Percentiles rank a stretch among this genome's conserved stretches.
These are phyloP conservation scores for Anolis apletophallus DNA, from an alignment of 2,797 vertebrate genomes.

Conservation along the genomic window DNA sequence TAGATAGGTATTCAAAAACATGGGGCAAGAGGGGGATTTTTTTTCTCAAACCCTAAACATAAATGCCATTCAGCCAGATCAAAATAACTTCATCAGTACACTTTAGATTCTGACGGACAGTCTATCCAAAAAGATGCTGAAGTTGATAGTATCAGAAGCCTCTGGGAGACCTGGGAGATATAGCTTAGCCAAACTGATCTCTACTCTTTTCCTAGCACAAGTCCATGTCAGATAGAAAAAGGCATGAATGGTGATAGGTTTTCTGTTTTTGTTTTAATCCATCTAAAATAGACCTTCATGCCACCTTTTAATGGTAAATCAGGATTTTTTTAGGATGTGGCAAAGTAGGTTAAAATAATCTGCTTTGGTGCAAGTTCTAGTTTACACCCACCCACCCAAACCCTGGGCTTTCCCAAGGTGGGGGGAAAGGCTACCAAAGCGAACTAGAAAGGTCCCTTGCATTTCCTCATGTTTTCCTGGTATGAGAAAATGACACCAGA, in stretches of 20 bases:
- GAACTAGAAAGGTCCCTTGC: too few relatives aligned
- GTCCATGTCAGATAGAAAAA: not conserved
- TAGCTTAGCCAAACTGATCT: not conserved
- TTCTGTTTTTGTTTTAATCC: too few relatives aligned
- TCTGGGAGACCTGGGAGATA: not conserved
- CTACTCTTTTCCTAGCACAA: not conserved
- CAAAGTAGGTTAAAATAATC: too few relatives aligned
- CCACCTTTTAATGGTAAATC: not conserved
- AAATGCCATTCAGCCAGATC: not conserved
- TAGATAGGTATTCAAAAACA: not conserved
- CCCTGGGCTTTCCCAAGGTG: too few relatives aligned
- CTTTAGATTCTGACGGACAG: not conserved
- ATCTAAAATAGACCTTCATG: not conserved
- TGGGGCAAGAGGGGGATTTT: not conserved
- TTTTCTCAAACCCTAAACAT: not conserved
- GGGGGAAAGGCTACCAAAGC: too few relatives aligned
- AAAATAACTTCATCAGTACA: not conserved
- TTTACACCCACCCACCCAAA: too few relatives aligned
- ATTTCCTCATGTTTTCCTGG: too few relatives aligned
- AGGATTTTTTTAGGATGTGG: too few relatives aligned
- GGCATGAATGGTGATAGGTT: too few relatives aligned
- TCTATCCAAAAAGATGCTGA: not conserved
- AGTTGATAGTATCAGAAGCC: not conserved
- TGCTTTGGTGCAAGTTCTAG: too few relatives aligned
- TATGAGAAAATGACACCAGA: too few relatives aligned